Evolutionary conservation across 64 coral and sea anemone species (phyloP).

Genomic region (Trachythela sp.): DNA sequence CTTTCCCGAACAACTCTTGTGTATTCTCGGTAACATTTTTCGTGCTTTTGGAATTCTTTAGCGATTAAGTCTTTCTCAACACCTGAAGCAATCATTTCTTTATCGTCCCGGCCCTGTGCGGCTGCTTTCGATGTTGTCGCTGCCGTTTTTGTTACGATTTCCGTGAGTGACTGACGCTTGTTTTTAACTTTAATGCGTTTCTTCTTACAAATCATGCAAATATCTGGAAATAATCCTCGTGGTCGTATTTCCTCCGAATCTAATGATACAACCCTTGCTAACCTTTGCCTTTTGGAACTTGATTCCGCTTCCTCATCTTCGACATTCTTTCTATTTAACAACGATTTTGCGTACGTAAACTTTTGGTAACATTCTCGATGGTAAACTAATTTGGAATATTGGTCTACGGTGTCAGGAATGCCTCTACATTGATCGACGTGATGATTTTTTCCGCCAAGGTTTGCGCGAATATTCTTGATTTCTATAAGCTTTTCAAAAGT

Average conservation of each 20-base stretch:
- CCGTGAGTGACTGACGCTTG: neutral
- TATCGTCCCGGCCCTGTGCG: neutral
- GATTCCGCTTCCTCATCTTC: neutral
- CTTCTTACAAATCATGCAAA: no score
- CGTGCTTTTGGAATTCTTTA: neutral
- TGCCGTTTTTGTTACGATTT: slow-evolving; percentile 1
- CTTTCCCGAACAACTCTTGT: slow-evolving; percentile 8
- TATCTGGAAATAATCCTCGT: neutral
- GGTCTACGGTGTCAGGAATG: neutral
- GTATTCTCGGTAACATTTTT: neutral
- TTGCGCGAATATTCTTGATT: neutral
- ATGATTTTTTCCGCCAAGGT: neutral
- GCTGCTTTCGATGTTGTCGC: neutral
- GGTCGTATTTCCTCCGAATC: neutral
- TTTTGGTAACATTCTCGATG: neutral
- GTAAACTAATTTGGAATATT: neutral
- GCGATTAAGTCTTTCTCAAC: neutral
- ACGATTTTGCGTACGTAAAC: neutral
- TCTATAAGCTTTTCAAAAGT: neutral
- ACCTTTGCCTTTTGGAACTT: neutral
- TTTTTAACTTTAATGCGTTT: neutral
- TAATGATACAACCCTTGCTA: neutral
- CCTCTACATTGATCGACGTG: neutral
- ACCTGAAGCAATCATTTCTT: neutral
- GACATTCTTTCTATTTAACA: neutral